Percentiles rank a stretch among this genome's conserved stretches.
These are phyloP conservation scores for Toxonevra muliebris DNA, from an alignment of 2,888 invertebrate species.

Conservation along the genomic window DNA sequence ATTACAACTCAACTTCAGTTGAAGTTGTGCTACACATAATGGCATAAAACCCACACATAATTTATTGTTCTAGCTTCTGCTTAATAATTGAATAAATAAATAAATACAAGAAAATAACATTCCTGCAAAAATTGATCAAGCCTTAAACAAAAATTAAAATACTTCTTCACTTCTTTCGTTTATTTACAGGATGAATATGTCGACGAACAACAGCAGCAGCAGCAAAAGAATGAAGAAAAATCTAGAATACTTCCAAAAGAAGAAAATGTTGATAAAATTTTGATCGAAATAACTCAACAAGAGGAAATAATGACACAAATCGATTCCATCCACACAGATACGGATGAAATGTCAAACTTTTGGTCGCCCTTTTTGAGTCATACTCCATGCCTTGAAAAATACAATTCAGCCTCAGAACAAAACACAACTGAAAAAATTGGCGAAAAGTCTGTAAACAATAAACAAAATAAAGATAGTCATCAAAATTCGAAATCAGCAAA, in stretches of 20 bases:
- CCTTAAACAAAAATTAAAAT: not conserved
- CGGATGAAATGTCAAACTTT: not conserved
- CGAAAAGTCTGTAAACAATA: not conserved
- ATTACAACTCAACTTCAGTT: too few species aligned
- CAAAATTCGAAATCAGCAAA: slow-evolving; percentile 36
- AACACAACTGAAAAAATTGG: not conserved
- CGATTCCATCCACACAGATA: not conserved
- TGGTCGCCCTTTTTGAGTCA: not conserved
- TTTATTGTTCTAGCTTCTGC: too few species aligned
- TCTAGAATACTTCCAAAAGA: not conserved
- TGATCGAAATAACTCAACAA: slow-evolving; percentile 41
- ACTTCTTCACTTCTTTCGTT: not conserved
- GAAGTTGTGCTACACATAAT: too few species aligned
- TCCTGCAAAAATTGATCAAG: too few species aligned
- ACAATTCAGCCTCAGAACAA: not conserved
- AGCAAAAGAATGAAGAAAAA: slow-evolving; percentile 8
- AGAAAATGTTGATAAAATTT: not conserved
- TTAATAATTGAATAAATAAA: too few species aligned
- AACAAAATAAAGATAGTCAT: slow-evolving; percentile 3
- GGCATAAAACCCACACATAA: too few species aligned
- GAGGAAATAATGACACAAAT: slow-evolving; percentile 17
- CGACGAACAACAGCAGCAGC: slow-evolving; percentile 39
- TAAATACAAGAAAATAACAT: too few species aligned
- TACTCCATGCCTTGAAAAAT: not conserved
- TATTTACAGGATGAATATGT: slow-evolving; percentile 50